Conservation (phyloP, 2,113 vertebrate genomes). For the Nothoprocta pentlandii region DNA sequence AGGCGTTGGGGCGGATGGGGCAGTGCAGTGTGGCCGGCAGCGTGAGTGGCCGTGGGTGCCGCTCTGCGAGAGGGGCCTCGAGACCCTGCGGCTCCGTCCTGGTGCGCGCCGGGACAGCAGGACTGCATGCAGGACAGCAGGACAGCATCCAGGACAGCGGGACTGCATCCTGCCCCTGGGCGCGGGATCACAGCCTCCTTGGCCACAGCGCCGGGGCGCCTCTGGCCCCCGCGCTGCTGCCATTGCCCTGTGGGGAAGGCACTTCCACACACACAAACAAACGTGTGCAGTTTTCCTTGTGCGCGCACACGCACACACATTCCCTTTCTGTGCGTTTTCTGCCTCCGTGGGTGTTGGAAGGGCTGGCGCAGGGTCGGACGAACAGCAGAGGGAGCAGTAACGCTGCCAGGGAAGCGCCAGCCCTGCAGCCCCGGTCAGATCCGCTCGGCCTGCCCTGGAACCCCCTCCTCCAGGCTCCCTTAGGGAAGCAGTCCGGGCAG, state of each 20-base stretch:
- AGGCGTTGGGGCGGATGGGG: not conserved
- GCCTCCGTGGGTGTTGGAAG: not conserved
- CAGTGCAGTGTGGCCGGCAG: not conserved
- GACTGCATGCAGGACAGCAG: not conserved
- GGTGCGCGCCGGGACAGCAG: not conserved
- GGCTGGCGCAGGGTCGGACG: not conserved
- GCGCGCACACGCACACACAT: not conserved
- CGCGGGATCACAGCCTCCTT: not conserved
- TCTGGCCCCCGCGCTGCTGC: not conserved
- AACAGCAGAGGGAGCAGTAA: conserved; percentile 33
- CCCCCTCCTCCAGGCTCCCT: not conserved
- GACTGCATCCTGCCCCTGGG: not conserved
- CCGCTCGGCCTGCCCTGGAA: not conserved
- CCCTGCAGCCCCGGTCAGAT: not conserved
- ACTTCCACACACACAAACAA: fast-evolving
- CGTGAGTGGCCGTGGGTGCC: not conserved
- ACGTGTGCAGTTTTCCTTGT: not conserved
- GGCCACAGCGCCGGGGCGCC: not conserved
- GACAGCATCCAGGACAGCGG: not conserved
- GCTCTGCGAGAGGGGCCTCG: not conserved
- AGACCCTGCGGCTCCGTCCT: not conserved
- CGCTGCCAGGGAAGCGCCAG: not conserved
- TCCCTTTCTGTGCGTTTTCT: not conserved
- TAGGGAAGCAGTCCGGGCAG: fast-evolving
- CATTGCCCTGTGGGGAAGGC: not conserved